These are phyloP conservation scores for Chromis chromis DNA, from an alignment of 2,797 vertebrate species.

Conservation along the genomic window DNA sequence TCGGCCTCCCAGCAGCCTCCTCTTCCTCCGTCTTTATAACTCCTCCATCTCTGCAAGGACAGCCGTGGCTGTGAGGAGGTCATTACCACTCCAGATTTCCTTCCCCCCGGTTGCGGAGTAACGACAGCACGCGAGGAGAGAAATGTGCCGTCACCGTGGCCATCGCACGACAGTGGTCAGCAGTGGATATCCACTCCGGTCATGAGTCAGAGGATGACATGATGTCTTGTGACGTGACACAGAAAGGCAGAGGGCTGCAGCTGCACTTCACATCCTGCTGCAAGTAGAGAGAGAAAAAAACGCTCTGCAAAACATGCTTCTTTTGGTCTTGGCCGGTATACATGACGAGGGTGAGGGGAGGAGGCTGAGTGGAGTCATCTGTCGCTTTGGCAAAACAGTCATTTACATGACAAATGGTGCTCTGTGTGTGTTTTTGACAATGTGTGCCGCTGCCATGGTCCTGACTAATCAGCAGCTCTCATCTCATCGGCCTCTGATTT, in stretches of 20 bases:
- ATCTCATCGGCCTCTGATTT: neutral
- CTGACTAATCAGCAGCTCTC: constrained; percentile 27
- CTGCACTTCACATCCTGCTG: constrained; percentile 30
- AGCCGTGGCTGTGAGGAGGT: constrained; percentile 51
- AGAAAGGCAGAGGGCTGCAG: constrained; percentile 52
- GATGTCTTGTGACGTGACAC: constrained; percentile 67
- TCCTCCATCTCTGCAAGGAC: constrained; percentile 49
- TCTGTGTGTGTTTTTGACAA: constrained; percentile 45
- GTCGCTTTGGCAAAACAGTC: constrained; percentile 59
- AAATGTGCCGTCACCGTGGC: constrained; percentile 22
- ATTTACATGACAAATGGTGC: constrained; percentile 70
- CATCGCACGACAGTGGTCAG: constrained; percentile 27
- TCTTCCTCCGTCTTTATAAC: constrained; percentile 36
- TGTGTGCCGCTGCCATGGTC: constrained; percentile 10
- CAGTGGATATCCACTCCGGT: constrained; percentile 10
- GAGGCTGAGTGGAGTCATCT: constrained; percentile 54
- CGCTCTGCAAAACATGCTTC: constrained; percentile 14
- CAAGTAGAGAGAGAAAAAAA: neutral
- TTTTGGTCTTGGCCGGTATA: constrained; percentile 37
- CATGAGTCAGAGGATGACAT: constrained; percentile 55
- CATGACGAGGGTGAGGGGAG: constrained; percentile 5
- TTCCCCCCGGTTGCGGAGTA: neutral
- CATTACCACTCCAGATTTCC: constrained; percentile 29
- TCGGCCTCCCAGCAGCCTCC: constrained; percentile 18
- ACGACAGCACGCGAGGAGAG: constrained; percentile 20